Conservation (phyloP, 37 sponge, comb jelly and placozoan species). For the Ianthella basta region DNA sequence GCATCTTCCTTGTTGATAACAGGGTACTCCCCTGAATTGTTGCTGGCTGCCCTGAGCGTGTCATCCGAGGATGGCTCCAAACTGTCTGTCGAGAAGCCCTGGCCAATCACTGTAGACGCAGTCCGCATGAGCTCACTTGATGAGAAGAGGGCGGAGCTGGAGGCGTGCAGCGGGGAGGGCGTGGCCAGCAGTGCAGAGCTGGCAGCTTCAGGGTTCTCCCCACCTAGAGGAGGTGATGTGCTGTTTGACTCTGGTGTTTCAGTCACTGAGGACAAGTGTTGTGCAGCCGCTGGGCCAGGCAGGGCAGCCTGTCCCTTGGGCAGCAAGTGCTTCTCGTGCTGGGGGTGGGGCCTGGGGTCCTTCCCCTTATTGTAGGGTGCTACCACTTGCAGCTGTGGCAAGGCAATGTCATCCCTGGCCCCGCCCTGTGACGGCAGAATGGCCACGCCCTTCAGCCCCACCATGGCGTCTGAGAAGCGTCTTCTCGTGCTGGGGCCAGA, state of each 20-base stretch:
- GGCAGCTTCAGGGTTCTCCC: no score
- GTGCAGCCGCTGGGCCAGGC: no score
- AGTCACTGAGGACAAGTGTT: not conserved
- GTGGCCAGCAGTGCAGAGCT: not conserved
- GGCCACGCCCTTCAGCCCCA: not conserved
- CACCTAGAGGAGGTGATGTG: not conserved
- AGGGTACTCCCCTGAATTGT: not conserved
- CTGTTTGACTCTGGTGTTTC: not conserved
- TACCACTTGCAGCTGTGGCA: no score
- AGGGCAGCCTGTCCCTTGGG: no score
- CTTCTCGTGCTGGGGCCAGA: no score
- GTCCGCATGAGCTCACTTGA: not conserved
- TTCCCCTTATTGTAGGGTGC: no score
- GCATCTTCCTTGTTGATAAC: not conserved
- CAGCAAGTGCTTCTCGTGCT: no score
- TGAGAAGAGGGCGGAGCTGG: conserved; percentile 7
- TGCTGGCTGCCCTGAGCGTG: not conserved
- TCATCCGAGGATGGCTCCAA: not conserved
- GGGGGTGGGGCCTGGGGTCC: no score
- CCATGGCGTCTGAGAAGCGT: no score
- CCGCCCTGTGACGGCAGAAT: not conserved
- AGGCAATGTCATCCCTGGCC: not conserved
- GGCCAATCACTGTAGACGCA: not conserved
- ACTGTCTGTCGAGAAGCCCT: conserved; percentile 21
- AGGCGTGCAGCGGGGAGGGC: not conserved